These are phyloP conservation scores for Drosophila arawakana DNA, from an alignment of 1,140 invertebrate species.

Conservation along the genomic window DNA sequence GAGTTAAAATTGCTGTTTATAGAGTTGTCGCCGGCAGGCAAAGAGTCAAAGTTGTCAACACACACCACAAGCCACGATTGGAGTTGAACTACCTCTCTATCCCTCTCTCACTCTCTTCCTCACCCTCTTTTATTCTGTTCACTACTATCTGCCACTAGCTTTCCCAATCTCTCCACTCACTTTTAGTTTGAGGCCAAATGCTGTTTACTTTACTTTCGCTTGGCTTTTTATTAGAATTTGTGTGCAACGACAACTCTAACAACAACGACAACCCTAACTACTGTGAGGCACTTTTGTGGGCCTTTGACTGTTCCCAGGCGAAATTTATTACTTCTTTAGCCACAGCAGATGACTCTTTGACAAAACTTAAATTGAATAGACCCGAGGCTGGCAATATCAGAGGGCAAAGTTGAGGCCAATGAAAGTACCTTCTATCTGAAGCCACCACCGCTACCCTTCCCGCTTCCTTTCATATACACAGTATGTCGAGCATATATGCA, in stretches of 20 bases:
- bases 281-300: constrained; percentile 20
- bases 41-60: constrained; percentile 59
- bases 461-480: background rate
- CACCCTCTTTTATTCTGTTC: background rate
- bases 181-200: constrained; percentile 41
- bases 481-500: constrained; percentile 1
- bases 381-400: constrained; percentile 9
- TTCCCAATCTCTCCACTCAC: background rate
- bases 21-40: constrained; percentile 54
- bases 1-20: constrained; percentile 60
- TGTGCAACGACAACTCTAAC: constrained; percentile 9
- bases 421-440: background rate
- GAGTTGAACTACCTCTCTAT: background rate
- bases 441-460: background rate
- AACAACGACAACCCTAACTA: constrained; percentile 6
- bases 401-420: constrained; percentile 30
- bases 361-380: constrained; percentile 50
- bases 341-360: constrained; percentile 48
- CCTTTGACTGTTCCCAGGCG: constrained; percentile 35
- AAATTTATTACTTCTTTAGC: constrained; percentile 54
- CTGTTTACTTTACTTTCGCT: constrained; percentile 57
- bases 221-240: constrained; percentile 53
- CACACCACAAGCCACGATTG: constrained; percentile 50
- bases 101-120: background rate
- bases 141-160: background rate